Percentiles rank a stretch among this genome's conserved stretches.
phyloP scores from a whole-genome alignment of 2,888 invertebrate genomes.

The Alitta virens region DNA sequence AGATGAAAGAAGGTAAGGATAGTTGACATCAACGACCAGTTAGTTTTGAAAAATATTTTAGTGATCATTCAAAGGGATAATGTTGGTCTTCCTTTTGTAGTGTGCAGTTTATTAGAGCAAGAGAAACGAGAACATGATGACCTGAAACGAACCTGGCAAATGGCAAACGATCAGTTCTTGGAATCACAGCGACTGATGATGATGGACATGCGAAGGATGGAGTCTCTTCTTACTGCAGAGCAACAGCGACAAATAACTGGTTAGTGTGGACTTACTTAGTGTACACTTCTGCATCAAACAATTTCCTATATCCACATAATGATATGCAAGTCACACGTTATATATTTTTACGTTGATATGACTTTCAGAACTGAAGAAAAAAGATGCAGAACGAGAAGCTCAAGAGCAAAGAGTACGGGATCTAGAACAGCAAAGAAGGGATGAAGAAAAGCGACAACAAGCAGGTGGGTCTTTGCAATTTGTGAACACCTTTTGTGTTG shows the following conservation, averaged over 20 bases:
- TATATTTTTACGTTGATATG: no score
- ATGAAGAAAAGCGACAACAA: not conserved
- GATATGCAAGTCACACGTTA: no score
- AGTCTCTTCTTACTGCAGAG: constrained; percentile 56
- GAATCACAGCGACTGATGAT: constrained; percentile 59
- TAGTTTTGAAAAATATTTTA: no score
- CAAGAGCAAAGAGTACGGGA: constrained; percentile 49
- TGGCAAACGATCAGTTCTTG: constrained; percentile 61
- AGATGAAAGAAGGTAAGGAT: constrained; percentile 53
- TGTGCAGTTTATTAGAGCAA: constrained; percentile 56
- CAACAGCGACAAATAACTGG: constrained; percentile 58
- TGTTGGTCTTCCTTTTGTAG: constrained; percentile 31
- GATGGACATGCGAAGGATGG: constrained; percentile 58
- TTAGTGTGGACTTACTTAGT: constrained; percentile 20
- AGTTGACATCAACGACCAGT: no score
- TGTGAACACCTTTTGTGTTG: no score
- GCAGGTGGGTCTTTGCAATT: no score
- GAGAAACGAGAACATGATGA: constrained; percentile 58
- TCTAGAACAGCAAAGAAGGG: constrained; percentile 29
- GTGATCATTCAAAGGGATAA: no score
- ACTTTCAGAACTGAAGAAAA: constrained; percentile 49
- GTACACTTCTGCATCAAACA: no score
- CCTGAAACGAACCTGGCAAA: constrained; percentile 59
- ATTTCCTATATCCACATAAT: no score
- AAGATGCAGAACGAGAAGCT: constrained; percentile 50